Conservation (phyloP, 1,140 invertebrate species). For the Camponotus vicinus region DNA sequence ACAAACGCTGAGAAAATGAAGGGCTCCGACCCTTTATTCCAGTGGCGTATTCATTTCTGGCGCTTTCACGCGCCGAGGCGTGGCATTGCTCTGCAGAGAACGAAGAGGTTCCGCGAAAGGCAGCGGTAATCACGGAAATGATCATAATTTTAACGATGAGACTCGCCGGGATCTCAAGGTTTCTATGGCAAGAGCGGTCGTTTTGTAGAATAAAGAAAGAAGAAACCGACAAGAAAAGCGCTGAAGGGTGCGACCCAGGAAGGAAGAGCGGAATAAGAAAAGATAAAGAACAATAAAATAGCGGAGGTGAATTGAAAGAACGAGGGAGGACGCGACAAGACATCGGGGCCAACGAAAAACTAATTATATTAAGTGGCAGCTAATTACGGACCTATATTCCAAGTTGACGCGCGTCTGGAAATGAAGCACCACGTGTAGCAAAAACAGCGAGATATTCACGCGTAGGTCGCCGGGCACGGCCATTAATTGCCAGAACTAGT, state of each 20-base stretch:
- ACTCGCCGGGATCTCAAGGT: slow-evolving; percentile 36
- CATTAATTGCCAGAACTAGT: slow-evolving; percentile 57
- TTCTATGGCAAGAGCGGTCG: slow-evolving; percentile 31
- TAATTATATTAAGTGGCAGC: slow-evolving; percentile 75
- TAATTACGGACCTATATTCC: slow-evolving; percentile 67
- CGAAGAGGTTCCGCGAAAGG: slow-evolving; percentile 51
- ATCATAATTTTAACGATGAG: slow-evolving; percentile 67
- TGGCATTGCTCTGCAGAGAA: slow-evolving; percentile 21
- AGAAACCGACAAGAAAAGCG: not conserved
- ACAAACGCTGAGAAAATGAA: slow-evolving; percentile 37
- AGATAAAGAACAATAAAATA: slow-evolving; percentile 21
- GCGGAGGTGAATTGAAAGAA: not conserved
- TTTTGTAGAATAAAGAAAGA: slow-evolving; percentile 40
- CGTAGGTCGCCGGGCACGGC: slow-evolving; percentile 37
- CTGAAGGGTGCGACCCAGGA: not conserved
- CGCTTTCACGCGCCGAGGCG: slow-evolving; percentile 46
- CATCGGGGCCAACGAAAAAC: slow-evolving; percentile 63
- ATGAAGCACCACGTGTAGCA: slow-evolving; percentile 1
- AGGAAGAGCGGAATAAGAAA: not conserved
- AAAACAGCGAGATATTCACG: slow-evolving; percentile 33
- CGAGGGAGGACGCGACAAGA: not conserved
- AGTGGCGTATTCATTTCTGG: slow-evolving; percentile 57
- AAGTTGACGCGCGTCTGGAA: not conserved
- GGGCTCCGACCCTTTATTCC: slow-evolving; percentile 53
- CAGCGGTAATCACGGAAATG: slow-evolving; percentile 67